Evolutionary conservation across 2,797 vertebrate genomes (phyloP).

Genomic region (Gobio occitaniae): DNA sequence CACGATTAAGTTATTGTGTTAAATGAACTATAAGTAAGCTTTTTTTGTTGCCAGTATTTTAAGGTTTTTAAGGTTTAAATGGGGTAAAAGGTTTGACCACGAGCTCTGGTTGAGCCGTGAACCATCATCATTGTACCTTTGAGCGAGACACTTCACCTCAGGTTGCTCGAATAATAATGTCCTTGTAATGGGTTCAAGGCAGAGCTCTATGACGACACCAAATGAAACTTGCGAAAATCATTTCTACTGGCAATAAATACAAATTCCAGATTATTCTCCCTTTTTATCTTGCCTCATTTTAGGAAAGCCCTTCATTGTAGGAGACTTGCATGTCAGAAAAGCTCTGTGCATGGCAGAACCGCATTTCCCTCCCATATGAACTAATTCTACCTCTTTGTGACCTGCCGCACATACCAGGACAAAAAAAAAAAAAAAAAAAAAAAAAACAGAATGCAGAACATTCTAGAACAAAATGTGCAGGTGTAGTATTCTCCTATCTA

Average conservation of each 20-base stretch:
- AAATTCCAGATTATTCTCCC: background rate
- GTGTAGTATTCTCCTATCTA: conserved; percentile 29
- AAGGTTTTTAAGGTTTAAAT: background rate
- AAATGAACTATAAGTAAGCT: background rate
- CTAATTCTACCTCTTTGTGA: conserved; percentile 50
- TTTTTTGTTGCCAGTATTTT: background rate
- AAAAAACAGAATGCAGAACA: conserved; percentile 32
- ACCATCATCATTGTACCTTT: background rate
- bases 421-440: conserved; percentile 2
- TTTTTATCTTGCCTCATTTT: background rate
- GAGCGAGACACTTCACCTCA: background rate
- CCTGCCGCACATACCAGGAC: conserved; percentile 38
- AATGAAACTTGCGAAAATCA: conserved; percentile 11
- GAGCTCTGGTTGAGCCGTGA: background rate
- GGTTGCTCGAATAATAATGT: background rate
- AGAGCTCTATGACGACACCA: background rate
- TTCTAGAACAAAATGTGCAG: conserved; percentile 49
- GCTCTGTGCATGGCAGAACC: conserved; percentile 24
- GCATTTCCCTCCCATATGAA: conserved; percentile 45
- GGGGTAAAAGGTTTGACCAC: background rate
- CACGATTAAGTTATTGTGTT: background rate
- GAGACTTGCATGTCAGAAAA: background rate
- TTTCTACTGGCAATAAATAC: background rate
- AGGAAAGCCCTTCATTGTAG: conserved; percentile 25
- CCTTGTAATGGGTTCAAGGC: background rate